These are phyloP conservation scores for Antechinus flavipes DNA, from an alignment of 2,113 vertebrate species.

Conservation along the genomic window DNA sequence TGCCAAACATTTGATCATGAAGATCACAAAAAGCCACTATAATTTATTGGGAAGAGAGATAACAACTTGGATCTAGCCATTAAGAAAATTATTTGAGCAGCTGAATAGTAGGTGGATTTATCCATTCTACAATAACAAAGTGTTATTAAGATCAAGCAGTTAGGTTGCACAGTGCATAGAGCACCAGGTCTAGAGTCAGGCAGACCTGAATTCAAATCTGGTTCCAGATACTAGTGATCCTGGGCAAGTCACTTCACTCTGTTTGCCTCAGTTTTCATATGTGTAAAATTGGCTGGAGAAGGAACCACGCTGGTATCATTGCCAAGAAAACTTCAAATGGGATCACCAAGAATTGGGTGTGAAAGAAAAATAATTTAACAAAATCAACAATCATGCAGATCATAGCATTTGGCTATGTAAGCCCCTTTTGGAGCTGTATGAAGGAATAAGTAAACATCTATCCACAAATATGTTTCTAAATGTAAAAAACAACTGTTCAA, in stretches of 20 bases:
- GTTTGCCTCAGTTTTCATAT: no score
- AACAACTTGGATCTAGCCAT: neutral
- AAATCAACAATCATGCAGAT: neutral
- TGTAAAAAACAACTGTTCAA: neutral
- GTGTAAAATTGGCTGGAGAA: no score
- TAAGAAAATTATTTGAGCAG: neutral
- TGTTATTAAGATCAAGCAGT: neutral
- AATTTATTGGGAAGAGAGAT: neutral
- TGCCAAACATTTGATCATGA: neutral
- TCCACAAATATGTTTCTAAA: neutral
- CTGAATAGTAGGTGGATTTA: neutral
- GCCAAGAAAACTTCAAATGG: no score
- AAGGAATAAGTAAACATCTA: no score
- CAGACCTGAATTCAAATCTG: no score
- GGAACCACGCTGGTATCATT: no score
- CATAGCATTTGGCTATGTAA: neutral
- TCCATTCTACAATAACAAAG: neutral
- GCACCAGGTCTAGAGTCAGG: no score
- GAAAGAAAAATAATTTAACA: no score
- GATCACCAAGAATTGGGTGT: no score
- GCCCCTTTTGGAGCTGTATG: neutral
- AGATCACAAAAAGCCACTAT: neutral
- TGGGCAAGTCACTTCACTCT: no score
- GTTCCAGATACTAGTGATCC: no score
- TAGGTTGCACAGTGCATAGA: no score